Base-by-base conservation (phyloP, 2,113 vertebrate species). In the Heterocephalus glaber region DNA sequence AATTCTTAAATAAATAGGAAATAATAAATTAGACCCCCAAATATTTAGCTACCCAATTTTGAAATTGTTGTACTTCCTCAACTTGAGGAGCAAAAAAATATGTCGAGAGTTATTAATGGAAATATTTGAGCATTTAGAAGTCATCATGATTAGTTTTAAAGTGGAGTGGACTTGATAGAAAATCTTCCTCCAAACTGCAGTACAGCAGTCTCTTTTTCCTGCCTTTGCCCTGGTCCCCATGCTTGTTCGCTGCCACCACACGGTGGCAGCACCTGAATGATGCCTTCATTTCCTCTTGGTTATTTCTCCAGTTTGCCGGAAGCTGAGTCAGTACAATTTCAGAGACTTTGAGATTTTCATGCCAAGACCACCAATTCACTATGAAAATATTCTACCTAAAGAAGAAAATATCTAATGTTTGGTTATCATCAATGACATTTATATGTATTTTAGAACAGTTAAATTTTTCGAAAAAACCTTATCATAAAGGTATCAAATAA, bases 191-290 rank as follows among this genome's bases (percentile, higher is more conserved):
- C 74, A 80, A 66, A 44, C 2, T n/a, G 3, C 14, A 52, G 19
- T 80, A 30, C 28, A 13, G 3, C 4, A 3, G 7, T 19, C 30
- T 54, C 6, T 0, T 7, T 3, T 93, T 56, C 49, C 28, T 33
- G 17, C 2, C 5, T 33, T 26, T 13, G 2, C 8, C 30, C 20
- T 52, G 33, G 24, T 54, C 30, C 17, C 30, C 22, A 30, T 54
- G 30, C 12, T 24, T 68, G 4, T 22, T 70, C 13, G 41, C 28
- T 86, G 86, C 58, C 1, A 61, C 52, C 66, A 77, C 92, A 83
- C 3, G 85, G 74, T 83, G 92, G 95, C 81, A 94, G 92, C 92
- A 90, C 72, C 14, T 47, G 60, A 82, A 90, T n/a, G 52, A 7
- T 4, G 60, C 4, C 2, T 13, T 61, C 54, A 20, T 90, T 86